Conservation (phyloP, 2,888 invertebrate genomes). For the Nysson spinosus region DNA sequence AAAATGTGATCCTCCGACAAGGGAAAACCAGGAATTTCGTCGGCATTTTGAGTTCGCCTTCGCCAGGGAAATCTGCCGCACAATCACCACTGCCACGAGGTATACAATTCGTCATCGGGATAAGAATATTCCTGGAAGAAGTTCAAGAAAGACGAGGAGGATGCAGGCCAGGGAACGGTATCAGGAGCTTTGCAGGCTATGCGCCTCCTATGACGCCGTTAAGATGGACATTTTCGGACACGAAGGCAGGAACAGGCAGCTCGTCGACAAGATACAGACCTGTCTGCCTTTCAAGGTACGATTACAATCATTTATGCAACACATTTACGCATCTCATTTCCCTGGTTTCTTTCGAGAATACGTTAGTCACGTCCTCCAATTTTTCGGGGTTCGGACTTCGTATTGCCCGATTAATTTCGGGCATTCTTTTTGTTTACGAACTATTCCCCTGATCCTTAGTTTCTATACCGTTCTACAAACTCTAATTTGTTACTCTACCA, state of each 20-base stretch:
- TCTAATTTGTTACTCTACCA: no score
- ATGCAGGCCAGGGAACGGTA: slow-evolving; percentile 68
- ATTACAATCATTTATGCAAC: slow-evolving; percentile 33
- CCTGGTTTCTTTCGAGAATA: neutral
- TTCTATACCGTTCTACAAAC: no score
- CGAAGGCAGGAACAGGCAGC: slow-evolving; percentile 77
- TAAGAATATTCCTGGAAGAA: no score
- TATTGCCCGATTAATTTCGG: no score
- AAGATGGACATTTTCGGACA: slow-evolving; percentile 78
- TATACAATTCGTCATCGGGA: slow-evolving; percentile 34
- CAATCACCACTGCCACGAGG: slow-evolving; percentile 41
- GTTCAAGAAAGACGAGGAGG: slow-evolving; percentile 42
- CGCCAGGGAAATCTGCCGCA: slow-evolving; percentile 38
- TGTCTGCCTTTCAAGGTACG: slow-evolving; percentile 77
- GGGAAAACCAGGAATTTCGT: slow-evolving; percentile 38
- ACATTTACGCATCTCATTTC: slow-evolving; percentile 15
- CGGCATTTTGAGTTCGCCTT: slow-evolving; percentile 42
- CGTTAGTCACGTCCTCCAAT: neutral
- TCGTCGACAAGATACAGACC: slow-evolving; percentile 77
- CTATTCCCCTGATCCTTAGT: no score
- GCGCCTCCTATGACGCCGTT: slow-evolving; percentile 77
- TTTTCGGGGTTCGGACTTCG: no score
- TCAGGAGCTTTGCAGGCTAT: slow-evolving; percentile 77
- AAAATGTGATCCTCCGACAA: slow-evolving; percentile 52
- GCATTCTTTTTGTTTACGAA: no score